Evolutionary conservation across 2,888 invertebrate species (phyloP).

Genomic region (Julus scanicus): DNA sequence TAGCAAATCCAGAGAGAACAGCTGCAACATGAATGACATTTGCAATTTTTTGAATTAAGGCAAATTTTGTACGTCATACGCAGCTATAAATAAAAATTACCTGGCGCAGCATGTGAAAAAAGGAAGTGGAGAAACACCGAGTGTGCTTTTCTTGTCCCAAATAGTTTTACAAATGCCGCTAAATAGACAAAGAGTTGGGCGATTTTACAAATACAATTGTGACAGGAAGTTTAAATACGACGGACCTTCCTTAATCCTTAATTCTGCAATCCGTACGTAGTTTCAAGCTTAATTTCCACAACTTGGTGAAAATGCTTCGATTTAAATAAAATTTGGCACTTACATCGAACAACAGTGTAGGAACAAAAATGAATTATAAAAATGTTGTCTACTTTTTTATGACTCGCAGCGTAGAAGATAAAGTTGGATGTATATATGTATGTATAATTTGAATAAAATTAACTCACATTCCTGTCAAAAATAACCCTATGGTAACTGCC

Average conservation of each 20-base stretch:
- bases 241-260: background rate
- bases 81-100: conserved; percentile 29
- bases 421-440: too few species aligned
- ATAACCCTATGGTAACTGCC: conserved; percentile 46
- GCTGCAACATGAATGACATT: conserved; percentile 28
- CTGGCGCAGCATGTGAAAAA: conserved; percentile 49
- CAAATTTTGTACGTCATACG: too few species aligned
- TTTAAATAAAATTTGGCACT: background rate
- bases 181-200: background rate
- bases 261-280: background rate
- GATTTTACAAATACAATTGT: too few species aligned
- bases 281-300: background rate
- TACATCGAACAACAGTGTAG: background rate
- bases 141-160: conserved; percentile 38
- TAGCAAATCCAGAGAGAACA: conserved; percentile 47
- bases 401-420: too few species aligned
- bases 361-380: too few species aligned
- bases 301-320: too few species aligned
- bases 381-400: too few species aligned
- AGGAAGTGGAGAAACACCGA: conserved; percentile 51
- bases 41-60: background rate
- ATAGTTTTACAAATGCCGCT: conserved; percentile 52
- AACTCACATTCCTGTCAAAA: conserved; percentile 52
- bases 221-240: background rate
- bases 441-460: too few species aligned